These are phyloP conservation scores for Ceryle rudis DNA, from an alignment of 2,797 vertebrate genomes.

Conservation along the genomic window DNA sequence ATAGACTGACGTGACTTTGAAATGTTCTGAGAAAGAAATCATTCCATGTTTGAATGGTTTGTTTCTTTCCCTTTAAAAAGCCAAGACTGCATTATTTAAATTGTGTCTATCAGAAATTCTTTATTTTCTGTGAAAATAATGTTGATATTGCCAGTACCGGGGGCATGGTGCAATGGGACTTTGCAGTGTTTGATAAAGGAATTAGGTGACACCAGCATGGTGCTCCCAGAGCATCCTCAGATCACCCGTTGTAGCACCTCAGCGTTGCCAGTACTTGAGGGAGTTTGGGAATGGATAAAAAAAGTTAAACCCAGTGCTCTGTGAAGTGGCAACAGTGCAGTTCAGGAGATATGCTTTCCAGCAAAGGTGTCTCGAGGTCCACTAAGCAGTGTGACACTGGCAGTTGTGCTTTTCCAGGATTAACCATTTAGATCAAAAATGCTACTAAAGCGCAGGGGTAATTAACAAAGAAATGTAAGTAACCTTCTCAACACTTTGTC, in stretches of 20 bases:
- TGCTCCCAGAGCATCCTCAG: background rate
- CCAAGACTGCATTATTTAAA: constrained; percentile 14
- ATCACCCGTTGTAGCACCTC: background rate
- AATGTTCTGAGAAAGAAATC: constrained; percentile 63
- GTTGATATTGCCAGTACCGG: background rate
- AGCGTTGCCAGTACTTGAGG: background rate
- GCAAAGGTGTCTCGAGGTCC: fast-evolving
- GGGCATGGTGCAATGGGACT: background rate
- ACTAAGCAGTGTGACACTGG: background rate
- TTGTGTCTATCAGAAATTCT: background rate
- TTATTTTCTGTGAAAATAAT: constrained; percentile 35
- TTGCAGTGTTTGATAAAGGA: background rate
- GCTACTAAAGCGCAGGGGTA: background rate
- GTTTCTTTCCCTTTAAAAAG: constrained; percentile 50
- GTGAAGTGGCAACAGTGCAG: background rate
- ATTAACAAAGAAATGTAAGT: background rate
- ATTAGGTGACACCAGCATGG: fast-evolving
- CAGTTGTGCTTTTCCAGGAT: background rate
- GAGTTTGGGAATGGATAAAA: background rate
- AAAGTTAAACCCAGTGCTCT: background rate
- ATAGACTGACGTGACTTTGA: constrained; percentile 72
- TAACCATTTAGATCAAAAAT: background rate
- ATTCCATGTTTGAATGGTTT: constrained; percentile 50
- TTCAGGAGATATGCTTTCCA: background rate
- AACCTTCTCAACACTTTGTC: background rate